phyloP scores from a whole-genome alignment of 2,888 invertebrate genomes.

The Diadromus collaris region DNA sequence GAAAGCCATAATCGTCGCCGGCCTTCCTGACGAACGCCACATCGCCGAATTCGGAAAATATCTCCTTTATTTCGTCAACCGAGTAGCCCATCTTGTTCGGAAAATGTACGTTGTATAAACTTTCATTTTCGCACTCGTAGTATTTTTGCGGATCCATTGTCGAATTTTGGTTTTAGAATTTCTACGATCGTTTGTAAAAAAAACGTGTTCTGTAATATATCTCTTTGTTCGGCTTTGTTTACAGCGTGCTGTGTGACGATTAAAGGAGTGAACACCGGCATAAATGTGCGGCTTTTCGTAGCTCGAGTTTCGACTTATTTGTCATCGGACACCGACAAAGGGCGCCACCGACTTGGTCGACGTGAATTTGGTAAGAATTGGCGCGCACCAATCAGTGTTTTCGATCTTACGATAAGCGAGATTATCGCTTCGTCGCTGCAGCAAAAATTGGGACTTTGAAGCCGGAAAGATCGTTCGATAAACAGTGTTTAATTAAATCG shows the following conservation, averaged over 20 bases:
- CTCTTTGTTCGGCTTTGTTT: slow-evolving; percentile 6
- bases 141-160: slow-evolving; percentile 32
- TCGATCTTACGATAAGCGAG: not conserved
- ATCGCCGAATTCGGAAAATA: slow-evolving; percentile 69
- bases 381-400: not conserved
- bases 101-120: slow-evolving; percentile 49
- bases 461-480: not conserved
- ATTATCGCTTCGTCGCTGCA: not conserved
- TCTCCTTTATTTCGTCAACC: slow-evolving; percentile 58
- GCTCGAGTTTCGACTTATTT: not conserved
- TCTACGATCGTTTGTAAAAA: not conserved
- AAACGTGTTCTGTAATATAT: not conserved
- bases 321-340: not conserved
- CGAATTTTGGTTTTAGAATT: not conserved
- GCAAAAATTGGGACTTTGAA: not conserved
- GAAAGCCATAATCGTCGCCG: slow-evolving; percentile 65
- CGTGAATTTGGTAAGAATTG: not conserved
- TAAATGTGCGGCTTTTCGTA: not conserved
- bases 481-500: not conserved
- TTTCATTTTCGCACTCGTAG: slow-evolving; percentile 22
- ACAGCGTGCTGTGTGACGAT: not conserved
- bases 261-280: not conserved
- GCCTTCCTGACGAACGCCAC: slow-evolving; percentile 57
- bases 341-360: slow-evolving; percentile 23
- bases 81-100: slow-evolving; percentile 52